Evolutionary conservation across 2,113 vertebrate genomes (phyloP).

Genomic region (Empidonax alnorum): DNA sequence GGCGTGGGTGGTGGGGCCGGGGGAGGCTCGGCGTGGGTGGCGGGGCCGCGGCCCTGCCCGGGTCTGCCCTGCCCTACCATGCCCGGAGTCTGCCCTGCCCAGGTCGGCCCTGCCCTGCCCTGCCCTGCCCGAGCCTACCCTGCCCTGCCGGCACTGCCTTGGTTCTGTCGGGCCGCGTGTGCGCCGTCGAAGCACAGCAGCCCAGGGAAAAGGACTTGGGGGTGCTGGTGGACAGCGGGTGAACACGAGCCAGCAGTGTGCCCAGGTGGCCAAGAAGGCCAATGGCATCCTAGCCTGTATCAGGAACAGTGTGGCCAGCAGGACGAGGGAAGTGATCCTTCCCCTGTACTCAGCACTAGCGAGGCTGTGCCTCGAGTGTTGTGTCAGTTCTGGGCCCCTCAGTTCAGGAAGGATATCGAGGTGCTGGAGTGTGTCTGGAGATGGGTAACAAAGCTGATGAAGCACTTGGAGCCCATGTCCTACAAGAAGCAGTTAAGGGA

Average conservation of each 20-base stretch:
- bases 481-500: not conserved
- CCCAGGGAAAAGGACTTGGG: not conserved
- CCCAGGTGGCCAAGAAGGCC: not conserved
- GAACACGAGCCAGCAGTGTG: not conserved
- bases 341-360: fast-evolving
- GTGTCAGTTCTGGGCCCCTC: not conserved
- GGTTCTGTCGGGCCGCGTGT: not conserved
- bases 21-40: not conserved
- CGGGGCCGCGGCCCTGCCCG: too few relatives aligned
- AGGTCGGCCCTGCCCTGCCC: too few relatives aligned
- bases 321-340: fast-evolving
- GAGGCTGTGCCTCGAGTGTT: fast-evolving
- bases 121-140: too few relatives aligned
- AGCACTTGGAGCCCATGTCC: not conserved
- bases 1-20: not conserved
- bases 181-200: not conserved
- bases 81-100: too few relatives aligned
- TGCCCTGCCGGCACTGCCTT: too few relatives aligned
- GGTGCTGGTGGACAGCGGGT: not conserved
- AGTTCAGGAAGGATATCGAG: fast-evolving
- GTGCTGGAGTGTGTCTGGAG: fast-evolving
- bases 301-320: not conserved
- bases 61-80: too few relatives aligned
- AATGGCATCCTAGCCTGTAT: not conserved
- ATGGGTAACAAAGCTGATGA: not conserved